Base-by-base conservation (phyloP, 2,797 vertebrate genomes). In the Selene dorsalis region DNA sequence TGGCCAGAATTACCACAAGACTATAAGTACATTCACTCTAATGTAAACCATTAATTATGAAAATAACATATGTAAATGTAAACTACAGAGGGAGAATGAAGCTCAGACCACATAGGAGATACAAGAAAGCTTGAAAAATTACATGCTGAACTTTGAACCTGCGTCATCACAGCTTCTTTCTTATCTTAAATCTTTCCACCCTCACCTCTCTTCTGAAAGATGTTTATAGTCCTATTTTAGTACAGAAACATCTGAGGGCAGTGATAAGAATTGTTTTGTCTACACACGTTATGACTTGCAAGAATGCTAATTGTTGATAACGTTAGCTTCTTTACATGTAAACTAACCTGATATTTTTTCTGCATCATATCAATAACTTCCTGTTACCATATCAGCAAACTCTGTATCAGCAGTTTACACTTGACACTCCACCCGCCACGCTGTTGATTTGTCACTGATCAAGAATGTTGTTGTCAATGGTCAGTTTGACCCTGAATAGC, bases 401-500 rank as follows among this genome's bases (percentile, higher is more conserved):
- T 38, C 9, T 20, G 53, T n/a, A 64, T 79, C 55, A 77, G 32
- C 14, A 56, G 18, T 76, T 69, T 22, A 80, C 63, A 30, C 24
- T 9, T 70, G 60, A 70, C 48, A 55, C 50, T 52, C 4, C 0
- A 20, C 43, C 24, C 38, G 32, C 41, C 10, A 0, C 24, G 65
- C 2, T 77, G 61, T 56, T 67, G 10, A 68, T 57, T 9, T 68
- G 63, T 82, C 71, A 75, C 4, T 35, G 17, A 66, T 80, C 11
- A 69, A 65, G 66, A 85, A 82, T 80, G 74, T 79, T 79, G 50
- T 86, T 77, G 60, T 72, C 62, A 18, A 11, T 2, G 50, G 65
- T 77, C 48, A 52, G 41, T 83, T 73, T 87, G 60, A 88, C 65
- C 43, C 28, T 60, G 63, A 72, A 65, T 39, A 50, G 67, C 22